Base-by-base conservation (phyloP, 2,888 invertebrate species). In the Phanerotoma sp. region DNA sequence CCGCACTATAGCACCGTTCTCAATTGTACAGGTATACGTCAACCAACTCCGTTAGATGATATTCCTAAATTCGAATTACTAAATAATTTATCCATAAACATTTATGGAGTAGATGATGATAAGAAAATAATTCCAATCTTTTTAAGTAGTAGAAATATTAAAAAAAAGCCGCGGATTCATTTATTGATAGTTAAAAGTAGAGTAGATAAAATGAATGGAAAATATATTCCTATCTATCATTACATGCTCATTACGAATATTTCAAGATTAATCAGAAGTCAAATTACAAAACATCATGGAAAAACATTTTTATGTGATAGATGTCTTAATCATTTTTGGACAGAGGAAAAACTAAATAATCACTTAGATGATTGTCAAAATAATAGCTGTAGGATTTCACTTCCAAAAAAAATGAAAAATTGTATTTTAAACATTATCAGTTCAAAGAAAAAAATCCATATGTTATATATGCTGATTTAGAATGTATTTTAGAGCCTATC, bases 1-100 rank as follows among this genome's bases (percentile, higher is more conserved):
- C 53, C 56, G 35, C 51, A 57, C 42, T 64, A 51, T 33, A 53
- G 46, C 16, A 21, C 41, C 11, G 44, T 58, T 25, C 54, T 63
- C 15, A 53, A 58, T 35, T 61, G 56, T 41, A 50, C 56, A 22
- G 52, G 38, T 30, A 57, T 64, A 32, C 32, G 51, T 15, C 65
- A 65, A 57, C 61, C 59, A 9, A 59, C 61, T 18, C 35, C 30
- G 18, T 45, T 59, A 16, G 42, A 54, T 4, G 35, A 54, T 54
- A 37, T 63, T 22, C 6, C 50, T 6, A 62, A 60, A 52, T 67
- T 62, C 56, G 63, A 60, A 54, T 45, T 51, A 30, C 13, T 59
- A 32, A 66, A 65, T 53, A 32, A 53, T 37, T 49, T 65, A 11
- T 40, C 46, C 5, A 63, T 65, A 7, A 63, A 66, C 58, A 51